phyloP scores from a whole-genome alignment of 2,888 invertebrate genomes.

The Aphidius colemani region DNA sequence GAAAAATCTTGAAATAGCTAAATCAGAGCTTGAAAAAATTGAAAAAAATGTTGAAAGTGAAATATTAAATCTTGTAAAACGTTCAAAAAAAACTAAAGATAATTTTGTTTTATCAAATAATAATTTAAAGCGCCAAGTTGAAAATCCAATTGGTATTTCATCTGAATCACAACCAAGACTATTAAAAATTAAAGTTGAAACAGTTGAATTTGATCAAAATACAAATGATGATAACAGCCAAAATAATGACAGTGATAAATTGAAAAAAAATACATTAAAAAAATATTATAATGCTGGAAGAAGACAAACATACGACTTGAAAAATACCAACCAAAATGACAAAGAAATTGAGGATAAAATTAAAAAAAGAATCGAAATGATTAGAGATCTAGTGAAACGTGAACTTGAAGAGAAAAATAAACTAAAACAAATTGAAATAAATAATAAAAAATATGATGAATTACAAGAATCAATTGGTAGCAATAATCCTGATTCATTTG shows the following conservation, averaged over 20 bases:
- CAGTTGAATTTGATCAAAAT: constrained; percentile 16
- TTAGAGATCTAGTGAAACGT: constrained; percentile 57
- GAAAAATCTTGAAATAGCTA: constrained; percentile 18
- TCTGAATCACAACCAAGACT: constrained; percentile 1
- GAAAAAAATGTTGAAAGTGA: constrained; percentile 24
- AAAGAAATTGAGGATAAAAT: constrained; percentile 53
- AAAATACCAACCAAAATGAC: constrained; percentile 35
- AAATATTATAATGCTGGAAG: neutral
- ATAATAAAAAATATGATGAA: constrained; percentile 48
- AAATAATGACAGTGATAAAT: neutral
- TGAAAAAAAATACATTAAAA: neutral
- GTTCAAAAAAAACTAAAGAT: constrained; percentile 1
- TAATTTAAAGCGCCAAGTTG: constrained; percentile 9
- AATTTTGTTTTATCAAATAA: neutral
- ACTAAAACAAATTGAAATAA: constrained; percentile 41
- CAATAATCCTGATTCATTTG: constrained; percentile 6
- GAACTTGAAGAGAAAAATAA: constrained; percentile 48
- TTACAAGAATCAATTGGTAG: constrained; percentile 33
- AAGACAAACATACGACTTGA: neutral
- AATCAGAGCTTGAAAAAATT: constrained; percentile 16
- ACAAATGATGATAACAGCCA: neutral
- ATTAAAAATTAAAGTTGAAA: constrained; percentile 20
- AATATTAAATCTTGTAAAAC: constrained; percentile 20
- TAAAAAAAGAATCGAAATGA: constrained; percentile 53
- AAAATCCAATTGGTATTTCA: neutral